Percentiles rank a stretch among this genome's conserved stretches.
Conservation (phyloP, 30 jellyfish, hydroid and myxozoan genomes). For the Catostylus mosaicus region DNA sequence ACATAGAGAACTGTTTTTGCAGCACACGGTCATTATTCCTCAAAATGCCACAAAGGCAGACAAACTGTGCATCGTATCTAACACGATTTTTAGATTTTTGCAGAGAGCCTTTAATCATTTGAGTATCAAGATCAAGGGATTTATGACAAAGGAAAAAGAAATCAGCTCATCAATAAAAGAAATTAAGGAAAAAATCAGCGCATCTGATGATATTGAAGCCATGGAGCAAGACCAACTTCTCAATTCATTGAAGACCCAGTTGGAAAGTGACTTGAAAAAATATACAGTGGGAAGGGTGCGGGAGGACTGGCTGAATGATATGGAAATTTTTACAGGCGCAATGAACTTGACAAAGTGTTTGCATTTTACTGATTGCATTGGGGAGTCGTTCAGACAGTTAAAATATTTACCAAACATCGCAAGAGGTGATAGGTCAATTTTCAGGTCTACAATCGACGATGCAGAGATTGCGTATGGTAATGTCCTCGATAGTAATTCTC, state of each 20-base stretch:
- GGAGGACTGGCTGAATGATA: constrained; percentile 33
- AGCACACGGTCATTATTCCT: constrained; percentile 1
- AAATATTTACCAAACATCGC: constrained; percentile 49
- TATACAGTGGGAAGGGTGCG: background rate
- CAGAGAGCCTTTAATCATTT: background rate
- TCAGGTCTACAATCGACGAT: background rate
- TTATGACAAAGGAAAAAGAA: background rate
- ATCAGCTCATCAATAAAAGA: constrained; percentile 1
- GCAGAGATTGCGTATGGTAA: background rate
- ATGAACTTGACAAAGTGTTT: constrained; percentile 62
- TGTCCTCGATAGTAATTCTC: background rate
- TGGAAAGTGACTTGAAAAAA: background rate
- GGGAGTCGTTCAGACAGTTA: constrained; percentile 45
- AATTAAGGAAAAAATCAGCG: background rate
- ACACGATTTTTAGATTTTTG: constrained; percentile 21
- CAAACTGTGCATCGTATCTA: constrained; percentile 45
- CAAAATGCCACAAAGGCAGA: constrained; percentile 43
- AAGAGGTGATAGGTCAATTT: background rate
- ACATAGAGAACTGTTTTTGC: constrained; percentile 11
- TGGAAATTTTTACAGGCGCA: constrained; percentile 70
- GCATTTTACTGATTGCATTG: constrained; percentile 60
- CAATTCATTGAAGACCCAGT: constrained; percentile 6
- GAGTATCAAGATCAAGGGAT: background rate
- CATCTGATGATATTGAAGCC: background rate
- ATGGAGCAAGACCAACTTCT: constrained; percentile 11